Base-by-base conservation (phyloP, 2,797 vertebrate genomes). In the Arnoldichthys spilopterus region DNA sequence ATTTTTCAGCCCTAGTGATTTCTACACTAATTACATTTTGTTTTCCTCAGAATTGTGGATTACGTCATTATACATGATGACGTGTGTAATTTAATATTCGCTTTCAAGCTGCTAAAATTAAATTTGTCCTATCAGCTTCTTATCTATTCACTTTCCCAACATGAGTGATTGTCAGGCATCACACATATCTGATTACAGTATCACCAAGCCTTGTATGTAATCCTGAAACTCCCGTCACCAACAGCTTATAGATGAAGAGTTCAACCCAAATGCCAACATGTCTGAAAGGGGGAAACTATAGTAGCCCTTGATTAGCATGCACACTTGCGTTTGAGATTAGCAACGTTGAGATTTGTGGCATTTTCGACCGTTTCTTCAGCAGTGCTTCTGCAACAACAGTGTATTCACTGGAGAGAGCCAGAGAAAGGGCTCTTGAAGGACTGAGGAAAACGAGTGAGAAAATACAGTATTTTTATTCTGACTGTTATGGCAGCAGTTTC, bases 241-340 rank as follows among this genome's bases (percentile, higher is more conserved):
- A 9, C 8, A 40, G 37, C 5, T 40, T 11, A 40, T 40, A 26
- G 43, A 37, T 45, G 56, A 43, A 66, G 20, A 58, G 74, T 18
- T 13, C 32, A 58, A 26, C 1, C 7, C 61, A 77, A 69, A 61
- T 59, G 40, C 34, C 63, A 47, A 67, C 67, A n/a, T n/a, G 2
- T 12, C 22, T 47, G n/a, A n/a, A n/a, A n/a, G n/a, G n/a, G n/a
- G n/a, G n/a, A 32, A 43, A 70, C 30, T 4, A 61, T 7, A 32
- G 22, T 51, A 77, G 28, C 32, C 20, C 37, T 34, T 59, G 54
- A 4, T 58, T 58, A 58, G 54, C 54, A 1, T 4, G n/a, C 11
- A 12, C 1, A 28, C 54, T 3, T 51, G 7, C 24, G 2, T 9
- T 34, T 59, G 8, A 18, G 16, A 16, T 62, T 20, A 18, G 30